Percentiles rank a stretch among this genome's conserved stretches.
These are phyloP conservation scores for Campylomormyrus tamandua DNA, from an alignment of 2,113 vertebrate species.

Conservation along the genomic window DNA sequence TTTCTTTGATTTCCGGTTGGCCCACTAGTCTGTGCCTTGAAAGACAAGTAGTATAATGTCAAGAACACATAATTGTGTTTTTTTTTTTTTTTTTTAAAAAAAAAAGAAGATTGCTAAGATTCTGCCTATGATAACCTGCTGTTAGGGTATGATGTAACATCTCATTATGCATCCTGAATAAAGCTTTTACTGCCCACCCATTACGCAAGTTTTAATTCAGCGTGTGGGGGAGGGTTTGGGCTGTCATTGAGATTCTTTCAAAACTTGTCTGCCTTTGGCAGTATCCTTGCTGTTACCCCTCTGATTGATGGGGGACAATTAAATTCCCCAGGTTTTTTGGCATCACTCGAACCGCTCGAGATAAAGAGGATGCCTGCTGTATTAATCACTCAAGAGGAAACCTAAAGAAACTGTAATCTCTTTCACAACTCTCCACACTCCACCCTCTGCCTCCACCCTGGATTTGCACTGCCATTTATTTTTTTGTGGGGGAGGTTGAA, in stretches of 20 bases:
- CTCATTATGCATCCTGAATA: neutral
- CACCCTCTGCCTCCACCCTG: neutral
- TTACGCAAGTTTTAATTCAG: neutral
- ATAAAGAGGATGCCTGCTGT: slow-evolving; percentile 1
- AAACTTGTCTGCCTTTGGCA: neutral
- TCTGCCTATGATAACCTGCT: neutral
- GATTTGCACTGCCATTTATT: neutral
- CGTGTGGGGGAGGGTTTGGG: neutral
- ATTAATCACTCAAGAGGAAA: neutral
- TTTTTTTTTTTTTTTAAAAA: neutral
- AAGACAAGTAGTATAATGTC: neutral
- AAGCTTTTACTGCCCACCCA: neutral
- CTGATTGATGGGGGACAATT: slow-evolving; percentile 19
- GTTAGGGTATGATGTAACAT: neutral
- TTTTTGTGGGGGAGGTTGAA: neutral
- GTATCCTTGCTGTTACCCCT: slow-evolving; percentile 3
- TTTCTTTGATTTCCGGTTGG: slow-evolving; percentile 35
- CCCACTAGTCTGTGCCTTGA: slow-evolving; percentile 1
- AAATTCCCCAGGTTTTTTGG: slow-evolving; percentile 22
- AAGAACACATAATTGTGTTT: neutral
- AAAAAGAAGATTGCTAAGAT: neutral
- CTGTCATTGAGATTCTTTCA: neutral
- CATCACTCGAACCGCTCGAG: slow-evolving; percentile 8
- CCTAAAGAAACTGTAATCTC: neutral
- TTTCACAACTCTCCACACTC: neutral